phyloP scores from a whole-genome alignment of 2,113 vertebrate species.

The Sakesphorus luctuosus region DNA sequence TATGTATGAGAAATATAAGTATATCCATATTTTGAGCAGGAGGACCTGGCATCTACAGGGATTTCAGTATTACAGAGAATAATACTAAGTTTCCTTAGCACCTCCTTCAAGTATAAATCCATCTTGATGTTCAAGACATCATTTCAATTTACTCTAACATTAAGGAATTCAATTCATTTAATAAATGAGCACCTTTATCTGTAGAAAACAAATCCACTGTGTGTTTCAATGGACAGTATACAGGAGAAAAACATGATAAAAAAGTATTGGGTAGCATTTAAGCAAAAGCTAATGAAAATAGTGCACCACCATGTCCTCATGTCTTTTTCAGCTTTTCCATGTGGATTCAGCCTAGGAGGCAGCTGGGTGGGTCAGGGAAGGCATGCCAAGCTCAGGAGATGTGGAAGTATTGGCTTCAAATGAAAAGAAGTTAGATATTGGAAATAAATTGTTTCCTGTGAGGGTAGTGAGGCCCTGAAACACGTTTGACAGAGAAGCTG shows the following conservation, averaged over 20 bases:
- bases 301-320: neutral
- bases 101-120: neutral
- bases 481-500: neutral
- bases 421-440: neutral
- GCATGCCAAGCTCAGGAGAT: no score
- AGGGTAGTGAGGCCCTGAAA: neutral
- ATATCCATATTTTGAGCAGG: neutral
- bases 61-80: neutral
- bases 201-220: neutral
- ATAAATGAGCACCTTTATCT: neutral
- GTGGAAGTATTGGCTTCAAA: neutral
- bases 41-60: neutral
- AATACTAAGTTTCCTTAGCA: neutral
- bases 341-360: neutral
- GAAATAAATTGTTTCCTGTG: neutral
- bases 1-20: constrained; percentile 44
- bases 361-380: neutral
- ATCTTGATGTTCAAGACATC: neutral
- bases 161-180: neutral
- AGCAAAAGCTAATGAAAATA: neutral
- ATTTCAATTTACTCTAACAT: neutral
- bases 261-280: neutral
- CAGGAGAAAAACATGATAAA: neutral
- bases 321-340: neutral
- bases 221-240: neutral